Conservation (phyloP, 2,113 vertebrate genomes). For the Cephalophus harveyi region DNA sequence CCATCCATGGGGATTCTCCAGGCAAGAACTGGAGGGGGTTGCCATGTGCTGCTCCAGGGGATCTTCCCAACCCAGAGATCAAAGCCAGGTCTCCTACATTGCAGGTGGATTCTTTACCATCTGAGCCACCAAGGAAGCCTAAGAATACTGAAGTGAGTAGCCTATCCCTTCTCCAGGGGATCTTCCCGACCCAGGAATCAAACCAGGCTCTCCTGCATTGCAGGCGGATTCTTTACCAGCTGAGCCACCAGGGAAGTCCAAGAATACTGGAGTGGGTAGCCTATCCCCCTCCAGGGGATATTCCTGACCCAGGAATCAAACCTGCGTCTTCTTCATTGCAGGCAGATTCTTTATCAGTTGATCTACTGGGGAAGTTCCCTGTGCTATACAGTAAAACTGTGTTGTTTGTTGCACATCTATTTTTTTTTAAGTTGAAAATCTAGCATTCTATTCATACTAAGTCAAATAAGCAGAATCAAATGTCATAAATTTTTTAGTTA, state of each 20-base stretch:
- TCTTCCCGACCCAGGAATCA: not conserved
- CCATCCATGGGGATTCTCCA: not conserved
- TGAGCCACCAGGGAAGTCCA: not conserved
- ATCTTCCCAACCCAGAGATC: not conserved
- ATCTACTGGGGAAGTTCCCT: not conserved
- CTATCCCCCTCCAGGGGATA: not conserved
- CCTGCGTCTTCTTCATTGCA: not conserved
- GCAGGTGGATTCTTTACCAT: not conserved
- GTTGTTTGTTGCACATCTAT: not conserved
- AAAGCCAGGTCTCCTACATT: not conserved
- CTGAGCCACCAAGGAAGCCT: not conserved
- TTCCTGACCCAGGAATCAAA: not conserved
- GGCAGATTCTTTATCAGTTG: not conserved
- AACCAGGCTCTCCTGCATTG: not conserved
- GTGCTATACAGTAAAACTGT: not conserved
- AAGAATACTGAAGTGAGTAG: not conserved
- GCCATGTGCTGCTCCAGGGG: not conserved
- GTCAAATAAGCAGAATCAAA: not conserved
- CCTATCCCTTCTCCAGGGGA: not conserved
- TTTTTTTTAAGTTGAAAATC: not conserved
- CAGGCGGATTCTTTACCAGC: not conserved
- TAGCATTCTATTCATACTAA: not conserved
- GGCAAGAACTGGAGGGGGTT: not conserved
- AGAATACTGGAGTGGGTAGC: not conserved
- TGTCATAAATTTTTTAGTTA: not conserved